These are phyloP conservation scores for Saimiri boliviensis DNA, from an alignment of 2,113 vertebrate genomes.

Conservation along the genomic window DNA sequence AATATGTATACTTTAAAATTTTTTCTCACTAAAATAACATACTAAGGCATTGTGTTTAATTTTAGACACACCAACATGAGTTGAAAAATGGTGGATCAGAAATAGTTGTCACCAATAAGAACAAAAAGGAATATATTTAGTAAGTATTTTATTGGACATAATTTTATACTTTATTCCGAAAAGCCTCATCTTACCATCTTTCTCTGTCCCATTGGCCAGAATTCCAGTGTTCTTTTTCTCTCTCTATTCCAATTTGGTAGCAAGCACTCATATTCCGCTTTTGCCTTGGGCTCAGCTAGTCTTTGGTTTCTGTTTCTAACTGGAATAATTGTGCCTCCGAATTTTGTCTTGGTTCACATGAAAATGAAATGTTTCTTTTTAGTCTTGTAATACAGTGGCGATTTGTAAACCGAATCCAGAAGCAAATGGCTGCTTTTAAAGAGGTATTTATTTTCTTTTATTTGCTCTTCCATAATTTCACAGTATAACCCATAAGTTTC, in stretches of 20 bases:
- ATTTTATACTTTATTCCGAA: neutral
- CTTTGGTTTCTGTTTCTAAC: constrained; percentile 41
- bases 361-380: constrained; percentile 46
- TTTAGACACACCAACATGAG: constrained; percentile 97
- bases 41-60: constrained; percentile 34
- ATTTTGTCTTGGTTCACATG: neutral
- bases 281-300: neutral
- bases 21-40: constrained; percentile 48
- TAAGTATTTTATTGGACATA: constrained; percentile 82
- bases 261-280: neutral
- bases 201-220: neutral
- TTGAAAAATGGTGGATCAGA: constrained; percentile 93
- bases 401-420: constrained; percentile 97
- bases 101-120: constrained; percentile 94
- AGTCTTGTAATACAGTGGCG: constrained; percentile 99
- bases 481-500: neutral
- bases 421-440: constrained; percentile 98
- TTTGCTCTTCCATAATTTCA: constrained; percentile 6
- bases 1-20: neutral
- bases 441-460: constrained; percentile 87
- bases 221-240: neutral
- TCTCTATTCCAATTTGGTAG: neutral
- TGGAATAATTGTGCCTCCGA: neutral
- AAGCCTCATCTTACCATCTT: neutral
- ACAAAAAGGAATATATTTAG: constrained; percentile 99